These are phyloP conservation scores for Apamea sordens DNA, from an alignment of 2,888 invertebrate genomes.

Conservation along the genomic window DNA sequence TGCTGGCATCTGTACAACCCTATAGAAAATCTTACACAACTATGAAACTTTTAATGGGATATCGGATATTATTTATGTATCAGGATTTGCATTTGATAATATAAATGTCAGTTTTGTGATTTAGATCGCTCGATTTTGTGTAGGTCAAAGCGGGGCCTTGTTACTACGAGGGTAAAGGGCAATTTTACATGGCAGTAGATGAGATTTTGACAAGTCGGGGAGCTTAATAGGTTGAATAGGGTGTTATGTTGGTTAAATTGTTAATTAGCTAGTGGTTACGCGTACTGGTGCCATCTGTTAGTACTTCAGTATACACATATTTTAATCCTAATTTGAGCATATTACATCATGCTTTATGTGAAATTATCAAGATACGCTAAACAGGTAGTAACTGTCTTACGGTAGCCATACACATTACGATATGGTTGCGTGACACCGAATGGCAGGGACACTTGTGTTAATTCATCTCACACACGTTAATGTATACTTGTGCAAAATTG, in stretches of 20 bases:
- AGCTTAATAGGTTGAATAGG: slow-evolving; percentile 26
- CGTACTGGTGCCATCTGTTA: not conserved
- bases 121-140: slow-evolving; percentile 49
- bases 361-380: not conserved
- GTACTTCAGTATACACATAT: not conserved
- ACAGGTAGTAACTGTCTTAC: not conserved
- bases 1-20: slow-evolving; percentile 16
- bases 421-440: not conserved
- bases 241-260: slow-evolving; percentile 10
- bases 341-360: not conserved
- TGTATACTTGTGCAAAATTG: too few relatives aligned
- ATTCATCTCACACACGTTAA: too few relatives aligned
- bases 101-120: slow-evolving; percentile 61
- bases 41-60: slow-evolving; percentile 58
- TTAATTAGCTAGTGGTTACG: slow-evolving; percentile 29
- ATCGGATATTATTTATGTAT: slow-evolving; percentile 58
- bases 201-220: slow-evolving; percentile 36
- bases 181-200: slow-evolving; percentile 27
- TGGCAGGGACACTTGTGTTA: too few relatives aligned
- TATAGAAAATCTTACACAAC: slow-evolving; percentile 50
- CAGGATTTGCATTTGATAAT: slow-evolving; percentile 59
- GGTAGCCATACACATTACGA: not conserved
- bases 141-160: slow-evolving; percentile 39
- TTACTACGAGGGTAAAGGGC: slow-evolving; percentile 24
- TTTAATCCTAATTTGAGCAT: not conserved